These are phyloP conservation scores for Drosophila basisetae DNA, from an alignment of 2,888 invertebrate species.

Conservation along the genomic window DNA sequence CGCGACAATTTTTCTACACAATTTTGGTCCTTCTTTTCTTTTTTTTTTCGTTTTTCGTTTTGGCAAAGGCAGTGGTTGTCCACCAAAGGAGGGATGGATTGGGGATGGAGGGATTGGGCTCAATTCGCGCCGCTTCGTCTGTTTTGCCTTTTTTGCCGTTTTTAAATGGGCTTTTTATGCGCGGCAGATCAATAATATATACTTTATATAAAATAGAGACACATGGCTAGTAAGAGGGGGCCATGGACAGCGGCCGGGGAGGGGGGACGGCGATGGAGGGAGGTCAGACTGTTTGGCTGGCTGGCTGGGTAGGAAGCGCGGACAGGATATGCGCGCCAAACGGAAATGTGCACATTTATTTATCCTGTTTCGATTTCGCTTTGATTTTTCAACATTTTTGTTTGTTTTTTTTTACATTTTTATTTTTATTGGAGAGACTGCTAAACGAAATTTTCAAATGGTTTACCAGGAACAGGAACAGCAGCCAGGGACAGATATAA, in stretches of 20 bases:
- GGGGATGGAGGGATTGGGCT: slow-evolving; percentile 16
- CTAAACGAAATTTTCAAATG: slow-evolving; percentile 82
- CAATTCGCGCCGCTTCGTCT: slow-evolving; percentile 62
- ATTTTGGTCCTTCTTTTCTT: slow-evolving; percentile 50
- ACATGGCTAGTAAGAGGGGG: slow-evolving; percentile 10
- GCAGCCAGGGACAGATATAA: slow-evolving; percentile 8
- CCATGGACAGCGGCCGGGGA: background rate
- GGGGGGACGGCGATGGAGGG: background rate
- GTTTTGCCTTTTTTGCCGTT: slow-evolving; percentile 57
- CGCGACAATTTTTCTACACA: slow-evolving; percentile 77
- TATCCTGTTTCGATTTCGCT: slow-evolving; percentile 82
- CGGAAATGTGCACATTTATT: slow-evolving; percentile 83
- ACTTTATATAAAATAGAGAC: slow-evolving; percentile 68
- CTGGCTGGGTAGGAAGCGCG: slow-evolving; percentile 65
- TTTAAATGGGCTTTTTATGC: slow-evolving; percentile 82
- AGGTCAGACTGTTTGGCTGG: background rate
- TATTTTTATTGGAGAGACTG: slow-evolving; percentile 39
- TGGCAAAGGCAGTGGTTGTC: slow-evolving; percentile 3
- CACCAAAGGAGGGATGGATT: background rate
- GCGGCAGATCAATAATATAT: slow-evolving; percentile 81
- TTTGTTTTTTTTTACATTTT: slow-evolving; percentile 26
- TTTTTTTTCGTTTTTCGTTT: background rate
- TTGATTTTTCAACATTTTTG: slow-evolving; percentile 68
- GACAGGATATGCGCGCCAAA: slow-evolving; percentile 78
- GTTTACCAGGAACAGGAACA: slow-evolving; percentile 64